Base-by-base conservation (phyloP, 2,888 invertebrate species). In the Eupsilia transversa region DNA sequence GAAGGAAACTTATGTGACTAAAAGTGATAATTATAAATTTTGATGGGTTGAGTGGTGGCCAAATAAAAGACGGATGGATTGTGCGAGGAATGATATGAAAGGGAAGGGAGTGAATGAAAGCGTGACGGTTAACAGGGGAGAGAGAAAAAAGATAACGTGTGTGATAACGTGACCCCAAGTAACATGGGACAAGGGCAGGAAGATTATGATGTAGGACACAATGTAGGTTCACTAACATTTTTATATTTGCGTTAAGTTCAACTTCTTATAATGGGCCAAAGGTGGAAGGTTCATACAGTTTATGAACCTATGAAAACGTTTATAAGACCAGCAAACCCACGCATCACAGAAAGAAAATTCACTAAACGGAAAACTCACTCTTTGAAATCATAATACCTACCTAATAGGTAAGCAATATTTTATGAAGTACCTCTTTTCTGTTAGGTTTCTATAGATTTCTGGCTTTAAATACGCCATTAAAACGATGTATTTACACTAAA, bases 291-390 rank as follows among this genome's bases (percentile, higher is more conserved):
- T 56, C 43, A 33, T 14, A 17, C n/a, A 41, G 43, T 72, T 46
- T 23, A 14, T 46, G 3, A 41, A 52, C 46, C 23, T 14, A 38
- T 43, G 17, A 35, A 65, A 52, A 27, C n/a, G 20, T 46, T n/a
- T 38, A n/a, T 46, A 54, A 27, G 38, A 59, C 17, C 4, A 49
- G 17, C 20, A 20, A 43, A 43, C 43, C 30, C 20, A n/a, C 23
- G 5, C 3, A 6, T 33, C 3, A 43, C 33, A 56, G 7, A 72
- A 66, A 72, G 27, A 33, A 59, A 60, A 77, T 38, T n/a, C 46
- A 10, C 27, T 35, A 23, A 75, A 76, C 20, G 10, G 30, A 60
- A 71, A 65, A 23, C n/a, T 56, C 12, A 56, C 56, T 72, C 27
- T 46, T 66, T 56, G 35, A 63, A 35, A 59, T 30, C 9, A 3